Evolutionary conservation across 2,113 vertebrate genomes (phyloP).

Genomic region (Crotalus horridus): DNA sequence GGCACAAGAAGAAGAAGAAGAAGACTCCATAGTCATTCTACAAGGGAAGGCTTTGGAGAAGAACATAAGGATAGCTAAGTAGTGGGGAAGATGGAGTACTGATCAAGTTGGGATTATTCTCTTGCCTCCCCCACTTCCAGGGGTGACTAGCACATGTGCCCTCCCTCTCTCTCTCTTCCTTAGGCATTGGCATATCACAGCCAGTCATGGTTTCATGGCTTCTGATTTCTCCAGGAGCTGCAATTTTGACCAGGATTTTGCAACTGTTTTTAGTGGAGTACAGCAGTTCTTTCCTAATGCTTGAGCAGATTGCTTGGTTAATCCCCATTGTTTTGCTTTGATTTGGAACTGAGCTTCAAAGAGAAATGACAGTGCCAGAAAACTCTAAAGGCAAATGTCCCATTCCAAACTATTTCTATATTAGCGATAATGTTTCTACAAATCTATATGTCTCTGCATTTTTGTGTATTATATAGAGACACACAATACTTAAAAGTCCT

Average conservation of each 20-base stretch:
- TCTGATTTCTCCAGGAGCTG: not conserved
- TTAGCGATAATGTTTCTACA: not conserved
- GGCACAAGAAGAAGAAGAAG: no score
- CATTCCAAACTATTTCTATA: not conserved
- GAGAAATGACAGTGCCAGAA: not conserved
- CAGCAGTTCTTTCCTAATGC: not conserved
- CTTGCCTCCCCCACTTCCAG: not conserved
- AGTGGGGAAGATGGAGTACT: not conserved
- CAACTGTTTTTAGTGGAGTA: not conserved
- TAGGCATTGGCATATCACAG: not conserved
- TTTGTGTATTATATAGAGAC: not conserved
- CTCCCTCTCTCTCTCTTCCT: not conserved
- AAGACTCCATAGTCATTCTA: not conserved
- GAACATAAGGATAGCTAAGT: not conserved
- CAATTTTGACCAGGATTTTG: not conserved
- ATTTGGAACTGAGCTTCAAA: not conserved
- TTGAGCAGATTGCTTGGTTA: not conserved
- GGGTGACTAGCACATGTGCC: not conserved
- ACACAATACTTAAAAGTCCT: not conserved
- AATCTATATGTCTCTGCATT: not conserved
- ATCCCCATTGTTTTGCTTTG: not conserved
- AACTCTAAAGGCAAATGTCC: not conserved
- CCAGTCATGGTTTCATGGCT: not conserved
- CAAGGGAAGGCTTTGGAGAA: not conserved
- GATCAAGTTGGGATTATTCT: not conserved